Base-by-base conservation (phyloP, 92 coral and sea anemone genomes). In the Phymanthus crucifer region DNA sequence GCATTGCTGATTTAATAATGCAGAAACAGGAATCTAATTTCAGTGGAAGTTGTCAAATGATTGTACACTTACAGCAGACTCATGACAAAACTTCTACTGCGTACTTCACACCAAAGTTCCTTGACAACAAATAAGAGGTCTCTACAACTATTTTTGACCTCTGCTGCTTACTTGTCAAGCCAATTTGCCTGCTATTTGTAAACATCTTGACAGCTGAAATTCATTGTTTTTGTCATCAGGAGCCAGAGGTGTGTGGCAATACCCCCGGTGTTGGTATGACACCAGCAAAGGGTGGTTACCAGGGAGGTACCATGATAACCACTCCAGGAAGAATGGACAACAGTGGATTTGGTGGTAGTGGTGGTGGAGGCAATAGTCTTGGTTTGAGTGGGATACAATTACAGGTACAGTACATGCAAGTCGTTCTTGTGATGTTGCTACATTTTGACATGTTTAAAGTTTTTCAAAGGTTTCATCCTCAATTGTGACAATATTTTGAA, bases 311-410 rank as follows among this genome's bases (percentile, higher is more conserved):
- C 79, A 73, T 89, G 46, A 86, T 85, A 68, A 74, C 72, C 26
- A 91, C 95, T 52, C 95, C 95, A 0, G 87, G 89, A 1, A 83
- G 75, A 54, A 91, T 89, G 90, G 84, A 83, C 70, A 85, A 87
- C 29, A 85, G 97, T 26, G 64, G 64, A 21, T 54, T 54, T 54
- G 27, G 27, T 3, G 87, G 78, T 85, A 93, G 83, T 29, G 86
- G 89, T 32, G 80, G 91, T 72, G 97, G 88, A 58, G 97, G 90
- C 32, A 56, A 72, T 52, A 65, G 66, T 38, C 84, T 74, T 32
- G 97, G 97, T 61, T 86, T 92, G 19, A 80, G 71, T 81, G 94
- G 91, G 29, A 72, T 88, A 56, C 89, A 91, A 56, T 78, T 85
- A 32, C 93, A 93, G 91, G 98, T 93, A 69, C 2, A 54, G n/a